phyloP scores from a whole-genome alignment of 2,113 vertebrate species.

The Perccottus glenii region DNA sequence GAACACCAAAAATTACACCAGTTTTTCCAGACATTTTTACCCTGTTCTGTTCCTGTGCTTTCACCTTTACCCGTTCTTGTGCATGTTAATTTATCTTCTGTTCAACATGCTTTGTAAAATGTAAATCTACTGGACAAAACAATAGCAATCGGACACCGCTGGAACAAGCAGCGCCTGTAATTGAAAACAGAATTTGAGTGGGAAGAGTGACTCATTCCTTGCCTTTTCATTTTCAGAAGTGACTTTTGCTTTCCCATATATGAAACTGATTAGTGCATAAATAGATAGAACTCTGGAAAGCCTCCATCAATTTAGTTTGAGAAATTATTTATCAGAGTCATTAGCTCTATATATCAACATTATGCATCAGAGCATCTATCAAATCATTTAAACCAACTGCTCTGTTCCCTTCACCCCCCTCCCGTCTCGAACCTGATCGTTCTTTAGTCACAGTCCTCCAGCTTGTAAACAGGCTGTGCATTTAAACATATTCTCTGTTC shows the following conservation, averaged over 20 bases:
- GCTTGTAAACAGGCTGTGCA: constrained; percentile 35
- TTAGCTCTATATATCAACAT: background rate
- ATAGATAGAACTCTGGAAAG: background rate
- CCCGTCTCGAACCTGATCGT: no score
- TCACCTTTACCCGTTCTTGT: background rate
- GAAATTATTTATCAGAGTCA: background rate
- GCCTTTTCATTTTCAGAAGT: constrained; percentile 43
- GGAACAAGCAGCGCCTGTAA: constrained; percentile 53
- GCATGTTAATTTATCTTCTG: background rate
- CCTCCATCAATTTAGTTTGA: background rate
- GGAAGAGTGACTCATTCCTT: constrained; percentile 44
- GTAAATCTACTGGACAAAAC: constrained; percentile 24
- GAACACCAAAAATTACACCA: no score
- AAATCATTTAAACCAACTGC: no score
- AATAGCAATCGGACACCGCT: constrained; percentile 16
- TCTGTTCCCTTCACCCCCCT: no score
- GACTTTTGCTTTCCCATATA: constrained; percentile 28
- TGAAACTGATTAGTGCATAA: constrained; percentile 14
- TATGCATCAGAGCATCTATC: background rate
- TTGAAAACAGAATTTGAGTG: constrained; percentile 73
- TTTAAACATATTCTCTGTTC: constrained; percentile 44
- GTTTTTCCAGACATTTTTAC: no score
- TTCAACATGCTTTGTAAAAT: background rate
- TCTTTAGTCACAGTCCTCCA: constrained; percentile 28
- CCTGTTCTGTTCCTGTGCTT: background rate